Base-by-base conservation (phyloP, 2,888 invertebrate genomes). In the Cephus sareptanus region DNA sequence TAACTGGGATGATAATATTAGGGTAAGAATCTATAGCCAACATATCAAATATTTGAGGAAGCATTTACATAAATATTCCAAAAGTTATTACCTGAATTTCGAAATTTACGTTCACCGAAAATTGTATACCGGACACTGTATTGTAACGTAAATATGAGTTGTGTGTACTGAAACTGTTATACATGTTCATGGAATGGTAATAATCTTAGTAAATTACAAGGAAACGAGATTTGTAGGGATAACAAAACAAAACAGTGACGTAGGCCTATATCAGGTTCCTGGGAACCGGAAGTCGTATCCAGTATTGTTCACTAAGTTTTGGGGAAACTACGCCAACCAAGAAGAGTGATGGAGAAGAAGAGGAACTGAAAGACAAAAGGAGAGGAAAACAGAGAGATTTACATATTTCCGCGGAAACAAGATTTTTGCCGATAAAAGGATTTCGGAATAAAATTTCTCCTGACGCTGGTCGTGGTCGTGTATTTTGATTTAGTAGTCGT, bases 401-500 rank as follows among this genome's bases (percentile, higher is more conserved):
- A 87, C 87, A 87, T 89, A 88, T 88, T 87, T 86, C 87, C 85
- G 81, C 83, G 85, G 85, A 88, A 89, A 88, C 87, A 87, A 87
- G 87, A 15, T 40, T 88, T 88, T 87, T 83, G 86, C 40, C 88
- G 89, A 89, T 89, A 89, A 89, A 89, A 89, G 88, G 89, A 87
- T 89, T 89, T 87, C 15, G 85, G 87, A 89, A 89, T 89, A 89
- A 89, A 89, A 89, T 89, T 87, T 83, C 85, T 84, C 85, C 84
- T 84, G 84, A 78, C 81, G 82, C 40, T 40, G 84, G 76, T 75
- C 79, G 75, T 75, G 80, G 74, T 69, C 77, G 85, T 83, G 85
- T 88, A 89, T 90, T 90, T 90, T 90, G 89, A 90, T 89, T 90
- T 90, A 90, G 87, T 88, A 87, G 87, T 87, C 89, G 89, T 90